These are phyloP conservation scores for Lepilemur septentrionalis DNA, from an alignment of 2,797 vertebrate species.

Conservation along the genomic window DNA sequence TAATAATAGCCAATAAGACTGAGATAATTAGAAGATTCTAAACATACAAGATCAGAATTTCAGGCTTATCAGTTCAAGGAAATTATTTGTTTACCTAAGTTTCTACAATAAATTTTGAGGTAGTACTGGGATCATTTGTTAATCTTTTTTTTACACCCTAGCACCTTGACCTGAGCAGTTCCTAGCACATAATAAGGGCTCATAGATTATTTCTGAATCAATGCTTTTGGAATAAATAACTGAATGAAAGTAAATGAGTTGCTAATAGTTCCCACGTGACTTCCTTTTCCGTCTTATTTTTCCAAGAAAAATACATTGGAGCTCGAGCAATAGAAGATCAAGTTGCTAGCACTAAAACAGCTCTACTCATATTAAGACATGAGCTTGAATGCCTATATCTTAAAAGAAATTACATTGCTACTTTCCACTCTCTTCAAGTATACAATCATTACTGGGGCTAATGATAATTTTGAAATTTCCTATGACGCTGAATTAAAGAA, in stretches of 20 bases:
- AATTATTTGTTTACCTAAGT: neutral
- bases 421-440: neutral
- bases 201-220: slow-evolving; percentile 17
- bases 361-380: neutral
- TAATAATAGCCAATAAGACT: neutral
- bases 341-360: neutral
- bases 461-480: slow-evolving; percentile 7
- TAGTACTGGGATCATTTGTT: neutral
- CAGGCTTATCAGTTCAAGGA: neutral
- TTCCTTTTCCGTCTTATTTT: slow-evolving; percentile 13
- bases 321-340: neutral
- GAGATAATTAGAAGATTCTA: neutral
- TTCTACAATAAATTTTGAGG: neutral
- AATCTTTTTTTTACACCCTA: neutral
- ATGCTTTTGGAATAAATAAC: slow-evolving; percentile 22
- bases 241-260: slow-evolving; percentile 39
- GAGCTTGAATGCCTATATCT: neutral
- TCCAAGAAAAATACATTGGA: slow-evolving; percentile 32
- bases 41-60: neutral
- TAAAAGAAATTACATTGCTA: neutral
- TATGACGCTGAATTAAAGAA: slow-evolving; percentile 18
- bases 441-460: neutral
- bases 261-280: slow-evolving; percentile 9
- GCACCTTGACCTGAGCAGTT: neutral
- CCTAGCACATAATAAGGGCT: neutral